A percentile compares a stretch with the other conserved stretches of the same genome.
Conservation (phyloP, 2,797 vertebrate species). For the Fundulus diaphanus region DNA sequence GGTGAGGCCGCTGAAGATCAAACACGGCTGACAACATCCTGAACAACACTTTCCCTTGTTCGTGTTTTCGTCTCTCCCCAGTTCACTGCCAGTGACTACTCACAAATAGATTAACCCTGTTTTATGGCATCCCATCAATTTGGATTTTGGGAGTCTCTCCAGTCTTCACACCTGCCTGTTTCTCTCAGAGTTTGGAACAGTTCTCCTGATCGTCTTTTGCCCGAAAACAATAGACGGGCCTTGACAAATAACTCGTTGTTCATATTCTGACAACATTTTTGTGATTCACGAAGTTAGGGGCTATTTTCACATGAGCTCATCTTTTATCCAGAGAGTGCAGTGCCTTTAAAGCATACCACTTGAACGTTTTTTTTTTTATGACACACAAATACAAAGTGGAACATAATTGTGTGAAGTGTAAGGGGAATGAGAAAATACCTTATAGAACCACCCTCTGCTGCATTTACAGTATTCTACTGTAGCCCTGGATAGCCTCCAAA, state of each 20-base stretch:
- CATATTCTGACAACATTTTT: not conserved
- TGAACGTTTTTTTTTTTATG: not conserved
- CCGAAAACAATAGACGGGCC: not conserved
- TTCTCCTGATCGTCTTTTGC: not conserved
- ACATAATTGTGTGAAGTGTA: too few relatives aligned
- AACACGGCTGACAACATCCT: not conserved
- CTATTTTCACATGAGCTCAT: not conserved
- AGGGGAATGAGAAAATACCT: too few relatives aligned
- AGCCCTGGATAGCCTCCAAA: not conserved
- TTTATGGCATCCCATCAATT: not conserved
- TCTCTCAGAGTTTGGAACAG: not conserved
- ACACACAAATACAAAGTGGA: not conserved
- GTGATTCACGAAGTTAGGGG: not conserved
- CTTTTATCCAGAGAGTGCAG: constrained; percentile 4
- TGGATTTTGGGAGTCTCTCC: not conserved
- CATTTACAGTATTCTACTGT: not conserved
- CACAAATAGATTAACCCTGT: not conserved
- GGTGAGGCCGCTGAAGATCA: not conserved
- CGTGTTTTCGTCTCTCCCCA: not conserved
- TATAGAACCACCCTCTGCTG: not conserved
- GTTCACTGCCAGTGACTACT: not conserved
- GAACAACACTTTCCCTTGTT: not conserved
- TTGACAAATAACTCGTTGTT: not conserved
- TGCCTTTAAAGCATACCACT: not conserved
- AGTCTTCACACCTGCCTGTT: not conserved